Percentiles rank a stretch among this genome's conserved stretches.
These are phyloP conservation scores for Aplysina aerophoba DNA, from an alignment of 37 sponge, comb jelly and placozoan genomes.

Conservation along the genomic window DNA sequence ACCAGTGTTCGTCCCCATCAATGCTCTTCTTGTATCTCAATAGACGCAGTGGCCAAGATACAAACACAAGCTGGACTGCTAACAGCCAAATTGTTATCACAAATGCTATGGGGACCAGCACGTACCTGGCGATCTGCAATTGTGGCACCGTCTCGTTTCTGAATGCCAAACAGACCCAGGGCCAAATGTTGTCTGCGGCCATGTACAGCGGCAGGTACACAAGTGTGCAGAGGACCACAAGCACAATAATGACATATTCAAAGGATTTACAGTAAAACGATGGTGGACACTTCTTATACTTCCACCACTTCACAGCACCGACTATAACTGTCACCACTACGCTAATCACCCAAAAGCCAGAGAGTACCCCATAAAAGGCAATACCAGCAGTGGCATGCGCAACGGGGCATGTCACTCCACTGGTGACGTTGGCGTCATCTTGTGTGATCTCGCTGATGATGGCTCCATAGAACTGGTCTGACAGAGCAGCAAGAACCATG, in stretches of 20 bases:
- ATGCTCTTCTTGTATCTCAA: not conserved
- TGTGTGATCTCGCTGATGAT: conserved; percentile 11
- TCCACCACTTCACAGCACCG: not conserved
- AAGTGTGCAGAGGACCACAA: not conserved
- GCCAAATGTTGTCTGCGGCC: not conserved
- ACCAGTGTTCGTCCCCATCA: not conserved
- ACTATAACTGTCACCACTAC: not conserved
- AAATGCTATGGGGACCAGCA: not conserved
- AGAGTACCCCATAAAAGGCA: not conserved
- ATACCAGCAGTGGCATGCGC: not conserved
- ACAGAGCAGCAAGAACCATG: not conserved
- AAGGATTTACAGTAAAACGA: not conserved
- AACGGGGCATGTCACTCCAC: not conserved
- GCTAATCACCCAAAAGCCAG: not conserved
- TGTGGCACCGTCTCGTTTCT: not conserved
- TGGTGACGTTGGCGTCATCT: not conserved
- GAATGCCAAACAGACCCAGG: conserved; percentile 8
- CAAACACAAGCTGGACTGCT: not conserved
- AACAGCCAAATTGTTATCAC: not conserved
- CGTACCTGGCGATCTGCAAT: not conserved
- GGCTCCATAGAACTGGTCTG: conserved; percentile 14
- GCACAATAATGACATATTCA: not conserved
- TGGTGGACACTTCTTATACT: not conserved
- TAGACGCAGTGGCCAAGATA: conserved; percentile 3
- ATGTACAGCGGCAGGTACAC: conserved; percentile 16